Evolutionary conservation across 2,113 vertebrate species (phyloP).

Genomic region (Proterorhinus semilunaris): DNA sequence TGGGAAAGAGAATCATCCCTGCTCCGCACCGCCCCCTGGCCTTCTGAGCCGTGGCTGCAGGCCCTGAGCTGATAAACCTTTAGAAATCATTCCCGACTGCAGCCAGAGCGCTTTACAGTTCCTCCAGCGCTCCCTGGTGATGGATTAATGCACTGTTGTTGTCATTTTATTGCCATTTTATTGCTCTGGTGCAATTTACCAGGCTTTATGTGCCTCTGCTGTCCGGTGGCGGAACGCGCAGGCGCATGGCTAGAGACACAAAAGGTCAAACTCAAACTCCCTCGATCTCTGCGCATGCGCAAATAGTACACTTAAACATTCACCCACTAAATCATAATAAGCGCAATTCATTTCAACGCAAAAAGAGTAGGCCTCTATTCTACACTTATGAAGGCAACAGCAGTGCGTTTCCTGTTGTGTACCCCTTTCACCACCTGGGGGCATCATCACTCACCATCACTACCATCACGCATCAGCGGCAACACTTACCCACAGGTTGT

Average conservation of each 20-base stretch:
- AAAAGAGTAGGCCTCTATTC: constrained; percentile 50
- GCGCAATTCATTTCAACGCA: constrained; percentile 50
- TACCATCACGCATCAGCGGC: constrained; percentile 7
- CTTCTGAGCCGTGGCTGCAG: constrained; percentile 46
- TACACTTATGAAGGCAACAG: constrained; percentile 35
- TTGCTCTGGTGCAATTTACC: constrained; percentile 74
- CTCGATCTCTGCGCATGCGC: constrained; percentile 50
- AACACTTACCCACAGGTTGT: constrained; percentile 2
- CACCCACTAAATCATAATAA: constrained; percentile 52
- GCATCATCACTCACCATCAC: constrained; percentile 53
- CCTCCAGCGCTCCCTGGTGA: constrained; percentile 76
- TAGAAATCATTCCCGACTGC: constrained; percentile 69
- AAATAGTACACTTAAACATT: not conserved
- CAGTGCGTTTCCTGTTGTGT: constrained; percentile 47
- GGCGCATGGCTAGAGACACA: constrained; percentile 52
- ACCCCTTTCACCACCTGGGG: constrained; percentile 58
- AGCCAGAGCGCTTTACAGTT: constrained; percentile 72
- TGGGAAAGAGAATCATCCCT: constrained; percentile 15
- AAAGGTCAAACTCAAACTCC: constrained; percentile 50
- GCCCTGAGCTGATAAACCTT: constrained; percentile 63
- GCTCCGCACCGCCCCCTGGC: constrained; percentile 72
- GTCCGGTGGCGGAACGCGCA: constrained; percentile 62
- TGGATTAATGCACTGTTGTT: constrained; percentile 78
- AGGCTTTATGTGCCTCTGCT: constrained; percentile 72
- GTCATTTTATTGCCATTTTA: constrained; percentile 77